A percentile compares a stretch with the other conserved stretches of the same genome.
phyloP scores from a whole-genome alignment of 2,113 vertebrate genomes.

The Leptodactylus fuscus region DNA sequence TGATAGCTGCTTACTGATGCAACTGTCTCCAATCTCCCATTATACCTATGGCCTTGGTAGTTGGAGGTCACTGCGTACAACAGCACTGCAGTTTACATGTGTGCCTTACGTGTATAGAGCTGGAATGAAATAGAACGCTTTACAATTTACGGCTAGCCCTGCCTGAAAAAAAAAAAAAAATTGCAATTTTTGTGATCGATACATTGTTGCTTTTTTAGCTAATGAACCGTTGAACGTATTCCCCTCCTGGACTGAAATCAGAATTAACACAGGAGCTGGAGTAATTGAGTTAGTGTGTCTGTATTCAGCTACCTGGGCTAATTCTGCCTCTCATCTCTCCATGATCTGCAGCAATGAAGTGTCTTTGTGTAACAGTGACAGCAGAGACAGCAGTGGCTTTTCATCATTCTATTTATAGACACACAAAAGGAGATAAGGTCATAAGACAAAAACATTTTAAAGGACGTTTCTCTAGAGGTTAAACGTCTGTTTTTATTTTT shows the following conservation, averaged over 20 bases:
- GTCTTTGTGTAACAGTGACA: conserved; percentile 60
- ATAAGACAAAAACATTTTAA: conserved; percentile 58
- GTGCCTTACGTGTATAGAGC: conserved; percentile 29
- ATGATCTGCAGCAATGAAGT: conserved; percentile 58
- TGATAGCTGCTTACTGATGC: conserved; percentile 49
- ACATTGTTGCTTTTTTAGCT: background rate
- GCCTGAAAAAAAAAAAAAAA: conserved; percentile 30
- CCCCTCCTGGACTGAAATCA: conserved; percentile 62
- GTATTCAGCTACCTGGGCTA: conserved; percentile 63
- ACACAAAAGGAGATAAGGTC: conserved; percentile 59
- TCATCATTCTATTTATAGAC: conserved; percentile 60
- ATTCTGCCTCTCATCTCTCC: conserved; percentile 68
- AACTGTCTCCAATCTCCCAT: conserved; percentile 44
- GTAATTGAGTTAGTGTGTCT: conserved; percentile 63
- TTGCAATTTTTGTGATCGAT: conserved; percentile 55
- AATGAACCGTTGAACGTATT: conserved; percentile 62
- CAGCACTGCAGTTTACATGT: conserved; percentile 33
- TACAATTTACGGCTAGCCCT: conserved; percentile 60
- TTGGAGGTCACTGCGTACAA: conserved; percentile 38
- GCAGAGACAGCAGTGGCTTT: conserved; percentile 61
- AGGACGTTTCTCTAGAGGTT: conserved; percentile 59
- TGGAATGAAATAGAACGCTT: conserved; percentile 56
- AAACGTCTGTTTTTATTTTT: conserved; percentile 15
- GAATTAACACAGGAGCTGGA: conserved; percentile 65
- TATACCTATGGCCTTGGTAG: conserved; percentile 39